Base-by-base conservation (phyloP, 2,888 invertebrate species). In the Epistrophella euchroma region DNA sequence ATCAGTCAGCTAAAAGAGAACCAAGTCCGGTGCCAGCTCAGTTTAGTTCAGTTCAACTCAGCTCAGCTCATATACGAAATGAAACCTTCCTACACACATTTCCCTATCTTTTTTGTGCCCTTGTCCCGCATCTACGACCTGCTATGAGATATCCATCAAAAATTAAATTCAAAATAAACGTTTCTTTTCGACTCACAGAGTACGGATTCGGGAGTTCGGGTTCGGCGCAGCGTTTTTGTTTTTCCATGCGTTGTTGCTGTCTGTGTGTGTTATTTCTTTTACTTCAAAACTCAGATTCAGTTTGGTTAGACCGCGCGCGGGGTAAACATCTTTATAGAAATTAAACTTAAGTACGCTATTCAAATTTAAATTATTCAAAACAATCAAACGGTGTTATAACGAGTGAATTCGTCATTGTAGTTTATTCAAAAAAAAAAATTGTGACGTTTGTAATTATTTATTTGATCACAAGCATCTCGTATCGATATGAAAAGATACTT, bases 71-170 rank as follows among this genome's bases (percentile, higher is more conserved):
- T 13, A 56, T 62, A 50, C 50, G 77, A 64, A 77, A 35, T 70
- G 81, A 82, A 81, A 77, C 81, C 77, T 78, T 74, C 77, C 77
- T 70, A 81, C 76, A 85, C 80, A 68, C 72, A 85, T 80, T 85
- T 82, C 70, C 77, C 82, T 86, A 86, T 81, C 86, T 81, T 74
- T 66, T 64, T 4, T 50, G 17, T 66, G 58, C 73, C 62, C 76
- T 76, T 80, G 80, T 80, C 80, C 85, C 85, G 83, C 74, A 84
- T 78, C 86, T 82, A 82, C 86, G 82, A 86, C 86, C 74, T 81
- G 86, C 25, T 74, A 17, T 75, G 64, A 86, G 86, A 86, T 86
- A 86, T 86, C 82, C 86, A 86, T 86, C 86, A 82, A 81, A 77
- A 85, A 86, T 71, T 52, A 68, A 52, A 68, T 52, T 64, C 74